Evolutionary conservation across 2,113 vertebrate genomes (phyloP), one percentile per base, ranked within the genome.

Genomic region (Cisticola juncidis): DNA sequence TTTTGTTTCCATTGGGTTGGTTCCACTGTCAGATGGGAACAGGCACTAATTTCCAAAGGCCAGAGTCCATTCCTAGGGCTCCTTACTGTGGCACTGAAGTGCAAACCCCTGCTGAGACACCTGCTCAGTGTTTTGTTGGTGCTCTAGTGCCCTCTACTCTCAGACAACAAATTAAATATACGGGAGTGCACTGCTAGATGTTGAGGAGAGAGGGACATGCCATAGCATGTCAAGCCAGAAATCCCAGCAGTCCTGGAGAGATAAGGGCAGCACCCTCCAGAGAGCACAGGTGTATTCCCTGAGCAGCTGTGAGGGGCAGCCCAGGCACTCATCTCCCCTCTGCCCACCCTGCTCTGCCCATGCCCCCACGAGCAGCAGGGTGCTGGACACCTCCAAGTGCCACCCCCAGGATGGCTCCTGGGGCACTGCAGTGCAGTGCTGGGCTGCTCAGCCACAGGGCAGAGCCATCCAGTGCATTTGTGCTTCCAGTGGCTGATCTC

Each of bases 381-480:
- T 7, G 26, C 40, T 35, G 62, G 36, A 24, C 13, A 19, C 31
- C 7, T 54, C 57, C 2, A 11, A 26, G 20, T 36, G 74, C 25
- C 12, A 40, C 45, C 26, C 50, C 22, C 6, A 23, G 47, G 42
- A n/a, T 0, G 4, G 38, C 38, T 92, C 26, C 33, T 60, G 70
- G 23, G 29, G 6, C 36, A 11, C 47, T 14, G 0, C 3, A 2
- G 19, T 26, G 58, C 28, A 18, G 29, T 2, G 2, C n/a, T 48
- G 77, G 58, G 66, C 42, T 64, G 56, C 61, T 42, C 56, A 73
- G 47, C 50, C 36, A 6, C 7, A 7, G 35, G 38, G 17, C 45
- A 86, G 61, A 80, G 21, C 53, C 28, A 11, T n/a, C 40, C 78
- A 14, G 15, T 14, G 35, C 33, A 14, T 54, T 64, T 35, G 29